Base-by-base conservation (phyloP, 1,140 invertebrate species). In the Drosophila kanapiae region DNA sequence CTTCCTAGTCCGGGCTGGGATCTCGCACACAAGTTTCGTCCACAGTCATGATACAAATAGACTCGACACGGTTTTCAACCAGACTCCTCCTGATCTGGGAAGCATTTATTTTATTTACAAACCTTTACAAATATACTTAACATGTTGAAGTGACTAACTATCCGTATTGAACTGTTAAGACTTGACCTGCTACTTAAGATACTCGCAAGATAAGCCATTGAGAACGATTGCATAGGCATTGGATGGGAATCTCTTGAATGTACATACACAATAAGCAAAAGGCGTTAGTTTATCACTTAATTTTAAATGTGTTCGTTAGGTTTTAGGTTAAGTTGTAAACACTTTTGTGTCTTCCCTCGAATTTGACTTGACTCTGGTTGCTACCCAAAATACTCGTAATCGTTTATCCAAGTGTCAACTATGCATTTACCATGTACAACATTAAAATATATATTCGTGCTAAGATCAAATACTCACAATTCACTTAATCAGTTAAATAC, bases 341-440 rank as follows among this genome's bases (percentile, higher is more conserved):
- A 49, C 45, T 78, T 58, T 67, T 67, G 59, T 72, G 81, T 83
- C 81, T 83, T 83, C 81, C 80, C 58, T n/a, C 62, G 31, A 47
- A 61, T 59, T 60, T 59, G 40, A 74, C 14, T 38, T 77, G 45
- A 77, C 33, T 38, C 68, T 49, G 48, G 74, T 68, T 58, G 60
- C 51, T 48, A 51, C 23, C 58, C 60, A 43, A 57, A 83, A 69
- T 79, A 75, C 54, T 58, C 47, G 29, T 42, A 63, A 16, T 71
- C 45, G n/a, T 43, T 56, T 42, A 23, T 18, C 27, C 38, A 38
- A 49, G 43, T 75, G 38, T 69, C 47, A 42, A 61, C 18, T 18
- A 63, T 57, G 62, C 72, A 84, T 84, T 84, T 84, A 81, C 11
- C 29, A 37, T 59, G 38, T 33, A 51, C 14, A 23, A 14, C 40